These are phyloP conservation scores for Probosciger aterrimus DNA, from an alignment of 2,113 vertebrate genomes.

Conservation along the genomic window DNA sequence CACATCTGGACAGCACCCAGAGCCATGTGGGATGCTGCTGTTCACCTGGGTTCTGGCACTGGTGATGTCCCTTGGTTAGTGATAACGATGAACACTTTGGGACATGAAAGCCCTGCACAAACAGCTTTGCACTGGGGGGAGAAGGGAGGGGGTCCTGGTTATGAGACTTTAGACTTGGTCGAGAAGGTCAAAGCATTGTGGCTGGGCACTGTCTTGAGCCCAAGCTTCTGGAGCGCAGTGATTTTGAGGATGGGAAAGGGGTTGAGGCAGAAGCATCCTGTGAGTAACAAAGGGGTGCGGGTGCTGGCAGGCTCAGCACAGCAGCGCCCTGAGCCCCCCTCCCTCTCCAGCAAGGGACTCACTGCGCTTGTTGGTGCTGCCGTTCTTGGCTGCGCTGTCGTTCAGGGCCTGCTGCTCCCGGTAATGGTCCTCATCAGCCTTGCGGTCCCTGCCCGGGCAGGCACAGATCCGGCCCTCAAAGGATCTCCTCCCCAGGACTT, in stretches of 20 bases:
- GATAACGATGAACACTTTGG: not conserved
- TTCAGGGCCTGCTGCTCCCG: conserved; percentile 93
- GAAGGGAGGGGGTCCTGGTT: accelerated
- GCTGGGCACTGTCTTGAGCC: not conserved
- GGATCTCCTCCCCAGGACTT: conserved; percentile 78
- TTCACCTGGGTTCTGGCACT: not conserved
- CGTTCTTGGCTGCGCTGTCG: conserved; percentile 86
- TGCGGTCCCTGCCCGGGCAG: conserved; percentile 93
- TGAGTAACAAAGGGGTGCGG: not conserved
- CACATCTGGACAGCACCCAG: not conserved
- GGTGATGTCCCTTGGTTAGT: not conserved
- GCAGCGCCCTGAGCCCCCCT: not conserved
- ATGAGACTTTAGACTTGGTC: not conserved
- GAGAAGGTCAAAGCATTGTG: not conserved
- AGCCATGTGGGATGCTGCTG: not conserved
- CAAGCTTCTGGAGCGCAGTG: accelerated
- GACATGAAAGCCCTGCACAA: accelerated
- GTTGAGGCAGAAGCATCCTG: not conserved
- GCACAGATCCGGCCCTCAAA: conserved; percentile 93
- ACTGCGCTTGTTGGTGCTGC: conserved; percentile 78
- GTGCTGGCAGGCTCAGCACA: not conserved
- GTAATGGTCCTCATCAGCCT: conserved; percentile 94
- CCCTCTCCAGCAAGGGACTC: not conserved
- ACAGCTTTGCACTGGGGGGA: not conserved
- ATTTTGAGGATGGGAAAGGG: not conserved